These are phyloP conservation scores for Acrocephalus scirpaceus DNA, from an alignment of 2,797 vertebrate species.

Conservation along the genomic window DNA sequence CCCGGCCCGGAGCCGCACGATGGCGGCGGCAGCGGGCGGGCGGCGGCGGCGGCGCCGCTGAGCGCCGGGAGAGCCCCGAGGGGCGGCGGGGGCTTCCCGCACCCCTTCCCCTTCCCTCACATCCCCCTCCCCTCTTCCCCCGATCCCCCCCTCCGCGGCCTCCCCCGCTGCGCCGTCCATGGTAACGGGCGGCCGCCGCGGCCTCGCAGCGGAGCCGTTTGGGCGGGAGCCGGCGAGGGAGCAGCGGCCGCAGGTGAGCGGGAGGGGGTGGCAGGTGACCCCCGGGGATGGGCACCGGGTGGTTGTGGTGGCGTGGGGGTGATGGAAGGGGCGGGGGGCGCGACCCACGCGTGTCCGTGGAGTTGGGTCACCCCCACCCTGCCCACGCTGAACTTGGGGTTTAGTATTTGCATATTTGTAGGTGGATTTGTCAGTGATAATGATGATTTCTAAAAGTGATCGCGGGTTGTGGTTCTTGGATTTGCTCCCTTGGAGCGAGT, in stretches of 20 bases:
- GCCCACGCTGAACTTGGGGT: not conserved
- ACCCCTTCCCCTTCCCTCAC: not conserved
- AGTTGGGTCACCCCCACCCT: not conserved
- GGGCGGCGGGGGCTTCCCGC: not conserved
- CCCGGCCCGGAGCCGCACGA: constrained; percentile 28
- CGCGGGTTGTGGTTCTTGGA: not conserved
- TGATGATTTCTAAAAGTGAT: not conserved
- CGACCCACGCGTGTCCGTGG: not conserved
- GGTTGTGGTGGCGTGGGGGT: not conserved
- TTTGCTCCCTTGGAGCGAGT: not conserved
- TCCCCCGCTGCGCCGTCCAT: not conserved
- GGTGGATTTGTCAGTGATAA: fast-evolving
- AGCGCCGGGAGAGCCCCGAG: constrained; percentile 27
- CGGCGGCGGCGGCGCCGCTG: not conserved
- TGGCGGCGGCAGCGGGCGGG: constrained; percentile 28
- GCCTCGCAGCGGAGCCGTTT: constrained; percentile 7
- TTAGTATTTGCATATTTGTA: fast-evolving
- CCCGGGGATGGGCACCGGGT: not conserved
- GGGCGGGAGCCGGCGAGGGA: not conserved
- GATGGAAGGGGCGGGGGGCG: not conserved
- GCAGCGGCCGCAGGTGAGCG: not conserved
- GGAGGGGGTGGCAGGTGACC: not conserved
- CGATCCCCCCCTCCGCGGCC: not conserved
- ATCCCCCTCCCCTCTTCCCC: not conserved
- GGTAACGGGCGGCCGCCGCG: not conserved